Evolutionary conservation across 2,113 vertebrate species (phyloP).

Genomic region (Cryptotis parvus): DNA sequence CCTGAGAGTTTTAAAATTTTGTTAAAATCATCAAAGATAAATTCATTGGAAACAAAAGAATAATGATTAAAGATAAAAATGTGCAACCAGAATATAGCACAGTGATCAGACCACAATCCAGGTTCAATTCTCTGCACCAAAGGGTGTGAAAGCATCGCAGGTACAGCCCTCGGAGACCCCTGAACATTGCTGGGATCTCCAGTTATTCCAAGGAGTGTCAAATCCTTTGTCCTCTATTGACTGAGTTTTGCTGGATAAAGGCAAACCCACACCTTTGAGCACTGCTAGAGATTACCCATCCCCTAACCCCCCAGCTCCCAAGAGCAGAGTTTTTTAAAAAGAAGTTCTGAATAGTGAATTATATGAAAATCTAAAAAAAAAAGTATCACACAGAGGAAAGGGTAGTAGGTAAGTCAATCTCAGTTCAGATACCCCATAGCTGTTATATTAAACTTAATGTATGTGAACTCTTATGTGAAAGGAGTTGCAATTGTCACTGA

Average conservation of each 20-base stretch:
- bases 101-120: too few relatives aligned
- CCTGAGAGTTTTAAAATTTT: not conserved
- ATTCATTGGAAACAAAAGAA: not conserved
- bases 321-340: not conserved
- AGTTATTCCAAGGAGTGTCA: too few relatives aligned
- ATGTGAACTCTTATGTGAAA: rapidly evolving
- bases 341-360: not conserved
- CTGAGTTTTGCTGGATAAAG: too few relatives aligned
- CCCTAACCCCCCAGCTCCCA: not conserved
- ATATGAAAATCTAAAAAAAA: not conserved
- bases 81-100: too few relatives aligned
- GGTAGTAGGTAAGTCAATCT: too few relatives aligned
- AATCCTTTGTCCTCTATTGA: too few relatives aligned
- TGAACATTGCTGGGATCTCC: too few relatives aligned
- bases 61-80: not conserved
- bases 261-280: not conserved
- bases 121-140: too few relatives aligned
- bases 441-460: rapidly evolving
- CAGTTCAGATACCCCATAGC: not conserved
- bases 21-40: conserved; percentile 24
- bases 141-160: too few relatives aligned
- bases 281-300: not conserved
- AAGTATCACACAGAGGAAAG: not conserved
- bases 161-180: too few relatives aligned
- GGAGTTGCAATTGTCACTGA: rapidly evolving